Evolutionary conservation across 2,113 vertebrate species (phyloP), one percentile per base, ranked within the genome.

Genomic region (Thunnus thynnus): DNA sequence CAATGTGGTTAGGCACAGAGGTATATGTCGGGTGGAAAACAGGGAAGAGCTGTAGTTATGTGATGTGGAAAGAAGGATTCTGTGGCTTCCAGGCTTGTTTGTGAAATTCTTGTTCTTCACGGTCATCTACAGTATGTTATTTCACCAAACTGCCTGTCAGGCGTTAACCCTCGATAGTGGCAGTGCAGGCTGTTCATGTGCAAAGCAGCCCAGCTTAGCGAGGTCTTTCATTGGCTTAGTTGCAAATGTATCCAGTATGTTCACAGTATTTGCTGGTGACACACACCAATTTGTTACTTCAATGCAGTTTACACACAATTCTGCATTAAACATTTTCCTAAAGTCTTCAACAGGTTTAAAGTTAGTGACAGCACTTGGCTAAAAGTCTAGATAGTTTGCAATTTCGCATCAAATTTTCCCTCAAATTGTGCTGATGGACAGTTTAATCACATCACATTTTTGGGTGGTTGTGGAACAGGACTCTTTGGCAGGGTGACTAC

Each of bases 51-150:
- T 25, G 44, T 52, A 65, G 68, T 41, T 82, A 83, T 79, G 22
- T 62, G 25, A 74, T 74, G 46, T 70, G 17, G 52, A 50, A 22
- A 72, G 58, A 18, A 75, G 44, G 13, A 50, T 55, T 63, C 61
- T 78, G n/a, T 56, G 32, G 27, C 47, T 83, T 82, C 76, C 51
- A 80, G 75, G 46, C 47, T 72, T 47, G 58, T 16, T 20, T 10
- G 71, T 71, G 71, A 86, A 80, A 90, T 82, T 82, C 56, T 56
- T 78, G 32, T 77, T 89, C 61, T 86, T 79, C 67, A 86, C 22
- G 44, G 72, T 76, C 86, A 75, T 77, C 67, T 60, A 22, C 20
- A 60, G 14, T 64, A 64, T 72, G 83, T 80, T 64, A 80, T 72
- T 82, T 84, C 76, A 76, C 54, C 44, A 71, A 72, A 70, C 62